Conservation (phyloP, 2,797 vertebrate species). For the Enteromius paludinosus region DNA sequence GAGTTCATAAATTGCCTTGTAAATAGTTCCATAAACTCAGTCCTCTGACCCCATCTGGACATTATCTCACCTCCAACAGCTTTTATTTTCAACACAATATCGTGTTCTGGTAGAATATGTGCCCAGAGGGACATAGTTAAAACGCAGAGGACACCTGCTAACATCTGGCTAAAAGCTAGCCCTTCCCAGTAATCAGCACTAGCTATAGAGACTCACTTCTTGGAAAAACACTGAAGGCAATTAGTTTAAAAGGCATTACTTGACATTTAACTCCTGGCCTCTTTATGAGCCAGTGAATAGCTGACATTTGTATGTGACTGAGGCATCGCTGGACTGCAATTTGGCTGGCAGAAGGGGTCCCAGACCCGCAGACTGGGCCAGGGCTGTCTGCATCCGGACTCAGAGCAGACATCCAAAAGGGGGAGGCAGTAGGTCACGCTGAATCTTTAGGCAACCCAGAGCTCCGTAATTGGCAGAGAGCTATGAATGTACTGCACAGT, state of each 20-base stretch:
- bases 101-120: neutral
- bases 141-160: neutral
- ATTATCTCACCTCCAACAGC: neutral
- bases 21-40: conserved; percentile 32
- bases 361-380: conserved; percentile 10
- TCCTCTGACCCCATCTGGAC: conserved; percentile 5
- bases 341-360: conserved; percentile 64
- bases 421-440: conserved; percentile 31
- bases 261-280: conserved; percentile 76
- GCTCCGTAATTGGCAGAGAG: conserved; percentile 57
- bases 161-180: conserved; percentile 38
- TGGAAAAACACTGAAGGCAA: conserved; percentile 74
- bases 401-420: conserved; percentile 35
- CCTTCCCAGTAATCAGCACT: conserved; percentile 67
- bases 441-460: conserved; percentile 18
- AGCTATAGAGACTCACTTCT: conserved; percentile 60
- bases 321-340: conserved; percentile 69
- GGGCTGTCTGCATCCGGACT: conserved; percentile 42
- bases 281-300: conserved; percentile 71
- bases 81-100: conserved; percentile 8
- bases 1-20: conserved; percentile 18
- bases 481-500: conserved; percentile 52
- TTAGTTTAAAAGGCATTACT: conserved; percentile 79
- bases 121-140: neutral
- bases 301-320: conserved; percentile 77